A percentile compares a stretch with the other conserved stretches of the same genome.
phyloP scores from a whole-genome alignment of 2,113 vertebrate genomes.

The Antechinus flavipes region DNA sequence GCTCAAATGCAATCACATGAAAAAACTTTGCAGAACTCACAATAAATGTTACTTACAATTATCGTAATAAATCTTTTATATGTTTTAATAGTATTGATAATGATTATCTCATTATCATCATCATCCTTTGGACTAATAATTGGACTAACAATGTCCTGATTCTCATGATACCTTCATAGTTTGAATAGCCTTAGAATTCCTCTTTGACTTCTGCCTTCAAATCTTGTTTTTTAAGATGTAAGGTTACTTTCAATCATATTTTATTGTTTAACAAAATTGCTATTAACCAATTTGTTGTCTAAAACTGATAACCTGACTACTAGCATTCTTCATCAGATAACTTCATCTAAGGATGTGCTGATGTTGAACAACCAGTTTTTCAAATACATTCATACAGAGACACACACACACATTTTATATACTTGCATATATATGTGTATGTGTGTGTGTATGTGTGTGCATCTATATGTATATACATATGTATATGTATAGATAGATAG shows the following conservation, averaged over 20 bases:
- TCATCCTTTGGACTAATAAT: too few relatives aligned
- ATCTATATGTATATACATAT: too few relatives aligned
- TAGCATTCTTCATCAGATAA: background rate
- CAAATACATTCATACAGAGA: too few relatives aligned
- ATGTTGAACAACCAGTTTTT: background rate
- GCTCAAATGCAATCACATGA: background rate
- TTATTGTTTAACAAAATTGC: background rate
- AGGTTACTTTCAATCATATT: background rate
- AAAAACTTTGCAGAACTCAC: background rate
- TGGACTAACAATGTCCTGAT: too few relatives aligned
- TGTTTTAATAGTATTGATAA: too few relatives aligned
- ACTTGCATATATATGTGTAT: too few relatives aligned
- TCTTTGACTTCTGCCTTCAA: background rate
- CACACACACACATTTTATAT: too few relatives aligned
- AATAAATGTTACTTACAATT: background rate
- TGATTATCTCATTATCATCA: too few relatives aligned
- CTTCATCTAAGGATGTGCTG: background rate
- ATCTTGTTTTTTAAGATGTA: background rate
- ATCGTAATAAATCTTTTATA: background rate
- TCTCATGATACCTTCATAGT: too few relatives aligned
- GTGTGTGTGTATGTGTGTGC: too few relatives aligned
- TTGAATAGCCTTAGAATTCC: too few relatives aligned
- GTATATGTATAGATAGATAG: background rate
- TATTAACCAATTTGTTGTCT: background rate
- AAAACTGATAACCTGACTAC: background rate